Percentiles rank a stretch among this genome's conserved stretches.
Conservation (phyloP, 2,888 invertebrate species). For the Acanthosoma haemorrhoidale region DNA sequence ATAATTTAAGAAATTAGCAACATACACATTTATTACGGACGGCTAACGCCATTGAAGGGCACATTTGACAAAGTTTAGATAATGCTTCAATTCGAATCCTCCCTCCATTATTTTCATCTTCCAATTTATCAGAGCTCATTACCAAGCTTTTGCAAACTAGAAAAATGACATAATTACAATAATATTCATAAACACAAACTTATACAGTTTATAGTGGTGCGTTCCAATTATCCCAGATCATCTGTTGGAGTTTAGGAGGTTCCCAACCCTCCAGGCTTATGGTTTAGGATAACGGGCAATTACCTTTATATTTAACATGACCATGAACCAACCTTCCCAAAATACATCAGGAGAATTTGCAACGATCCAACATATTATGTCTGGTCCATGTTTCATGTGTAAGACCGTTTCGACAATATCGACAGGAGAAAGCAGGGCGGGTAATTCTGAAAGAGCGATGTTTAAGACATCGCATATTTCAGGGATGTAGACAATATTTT, state of each 20-base stretch:
- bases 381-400: constrained; percentile 82
- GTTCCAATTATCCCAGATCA: neutral
- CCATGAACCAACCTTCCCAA: constrained; percentile 62
- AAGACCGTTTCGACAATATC: constrained; percentile 81
- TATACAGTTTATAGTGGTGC: neutral
- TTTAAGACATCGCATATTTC: constrained; percentile 92
- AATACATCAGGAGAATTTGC: constrained; percentile 93
- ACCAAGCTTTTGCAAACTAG: constrained; percentile 79
- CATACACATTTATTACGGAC: constrained; percentile 77
- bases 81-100: constrained; percentile 67
- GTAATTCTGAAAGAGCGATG: constrained; percentile 87
- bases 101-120: constrained; percentile 83
- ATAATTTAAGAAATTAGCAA: constrained; percentile 32
- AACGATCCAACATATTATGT: constrained; percentile 83
- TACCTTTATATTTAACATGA: neutral
- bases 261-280: neutral
- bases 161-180: constrained; percentile 40
- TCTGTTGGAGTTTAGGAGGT: neutral
- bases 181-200: neutral
- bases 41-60: constrained; percentile 77
- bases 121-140: constrained; percentile 76
- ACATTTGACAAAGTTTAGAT: constrained; percentile 78
- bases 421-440: constrained; percentile 74
- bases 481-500: constrained; percentile 90
- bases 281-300: neutral